These are phyloP conservation scores for Hirtodrosophila duncani DNA, from an alignment of 2,888 invertebrate species.

Conservation along the genomic window DNA sequence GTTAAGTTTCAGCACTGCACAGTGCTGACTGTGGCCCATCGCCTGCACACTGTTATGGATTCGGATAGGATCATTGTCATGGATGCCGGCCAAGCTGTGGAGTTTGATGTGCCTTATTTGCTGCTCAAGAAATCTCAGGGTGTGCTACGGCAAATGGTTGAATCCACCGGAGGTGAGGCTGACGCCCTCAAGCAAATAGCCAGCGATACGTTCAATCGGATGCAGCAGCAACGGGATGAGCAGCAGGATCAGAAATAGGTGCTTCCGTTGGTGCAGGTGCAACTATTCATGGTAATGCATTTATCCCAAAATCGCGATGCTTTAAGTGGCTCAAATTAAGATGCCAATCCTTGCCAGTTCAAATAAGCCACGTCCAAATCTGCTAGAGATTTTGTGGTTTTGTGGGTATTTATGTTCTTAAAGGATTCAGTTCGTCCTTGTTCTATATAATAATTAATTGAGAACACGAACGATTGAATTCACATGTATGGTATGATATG, in stretches of 20 bases:
- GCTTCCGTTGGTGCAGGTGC: too few species aligned
- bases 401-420: too few species aligned
- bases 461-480: too few species aligned
- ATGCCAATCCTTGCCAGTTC: too few species aligned
- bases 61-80: slow-evolving; percentile 92
- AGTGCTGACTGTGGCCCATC: slow-evolving; percentile 93
- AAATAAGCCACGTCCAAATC: too few species aligned
- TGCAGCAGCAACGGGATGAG: slow-evolving; percentile 40
- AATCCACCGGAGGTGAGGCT: slow-evolving; percentile 82
- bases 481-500: slow-evolving; percentile 1
- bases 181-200: slow-evolving; percentile 79
- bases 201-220: slow-evolving; percentile 73
- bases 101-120: slow-evolving; percentile 85
- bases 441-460: too few species aligned
- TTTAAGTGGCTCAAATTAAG: slow-evolving; percentile 2
- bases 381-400: too few species aligned
- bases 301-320: slow-evolving; percentile 4
- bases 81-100: slow-evolving; percentile 87
- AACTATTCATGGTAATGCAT: slow-evolving; percentile 28
- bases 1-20: slow-evolving; percentile 89
- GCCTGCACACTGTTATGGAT: slow-evolving; percentile 95
- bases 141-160: slow-evolving; percentile 84
- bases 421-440: too few species aligned
- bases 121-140: slow-evolving; percentile 82
- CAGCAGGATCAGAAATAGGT: slow-evolving; percentile 20